Evolutionary conservation across 2,797 vertebrate species (phyloP).

Genomic region (Limosa lapponica): DNA sequence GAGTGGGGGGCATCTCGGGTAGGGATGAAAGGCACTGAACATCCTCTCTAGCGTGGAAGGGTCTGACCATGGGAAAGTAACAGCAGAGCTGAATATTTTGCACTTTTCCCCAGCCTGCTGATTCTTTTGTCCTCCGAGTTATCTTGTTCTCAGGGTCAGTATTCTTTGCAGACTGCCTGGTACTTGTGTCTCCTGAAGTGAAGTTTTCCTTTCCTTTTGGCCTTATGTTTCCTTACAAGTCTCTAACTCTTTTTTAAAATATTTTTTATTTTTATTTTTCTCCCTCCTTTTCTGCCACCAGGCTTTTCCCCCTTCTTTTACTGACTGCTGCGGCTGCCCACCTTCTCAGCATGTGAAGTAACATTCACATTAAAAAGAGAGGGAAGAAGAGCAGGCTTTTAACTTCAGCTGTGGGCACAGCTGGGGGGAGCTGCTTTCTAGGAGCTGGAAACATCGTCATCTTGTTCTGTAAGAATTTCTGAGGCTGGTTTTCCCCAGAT

Average conservation of each 20-base stretch:
- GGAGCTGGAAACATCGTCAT: conserved; percentile 20
- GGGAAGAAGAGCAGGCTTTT: conserved; percentile 52
- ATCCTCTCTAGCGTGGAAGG: neutral
- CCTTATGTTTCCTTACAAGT: neutral
- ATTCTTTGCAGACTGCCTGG: neutral
- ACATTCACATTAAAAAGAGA: conserved; percentile 45
- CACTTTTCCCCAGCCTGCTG: neutral
- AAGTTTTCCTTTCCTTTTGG: conserved; percentile 34
- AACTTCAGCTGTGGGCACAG: conserved; percentile 45
- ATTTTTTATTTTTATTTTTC: conserved; percentile 1
- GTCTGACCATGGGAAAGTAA: neutral
- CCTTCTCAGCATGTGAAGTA: conserved; percentile 45
- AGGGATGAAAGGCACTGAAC: neutral
- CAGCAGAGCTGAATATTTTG: neutral
- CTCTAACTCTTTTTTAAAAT: neutral
- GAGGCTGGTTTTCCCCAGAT: conserved; percentile 48
- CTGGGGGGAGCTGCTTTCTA: neutral
- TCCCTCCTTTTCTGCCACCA: conserved; percentile 1
- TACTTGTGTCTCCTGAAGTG: neutral
- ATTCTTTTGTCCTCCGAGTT: neutral
- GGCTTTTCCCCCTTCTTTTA: conserved; percentile 26
- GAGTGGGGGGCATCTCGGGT: neutral
- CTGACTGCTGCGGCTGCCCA: neutral
- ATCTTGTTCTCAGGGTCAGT: neutral
- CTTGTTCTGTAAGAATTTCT: conserved; percentile 53